These are phyloP conservation scores for Agapornis roseicollis DNA, from an alignment of 2,113 vertebrate genomes.

Conservation along the genomic window DNA sequence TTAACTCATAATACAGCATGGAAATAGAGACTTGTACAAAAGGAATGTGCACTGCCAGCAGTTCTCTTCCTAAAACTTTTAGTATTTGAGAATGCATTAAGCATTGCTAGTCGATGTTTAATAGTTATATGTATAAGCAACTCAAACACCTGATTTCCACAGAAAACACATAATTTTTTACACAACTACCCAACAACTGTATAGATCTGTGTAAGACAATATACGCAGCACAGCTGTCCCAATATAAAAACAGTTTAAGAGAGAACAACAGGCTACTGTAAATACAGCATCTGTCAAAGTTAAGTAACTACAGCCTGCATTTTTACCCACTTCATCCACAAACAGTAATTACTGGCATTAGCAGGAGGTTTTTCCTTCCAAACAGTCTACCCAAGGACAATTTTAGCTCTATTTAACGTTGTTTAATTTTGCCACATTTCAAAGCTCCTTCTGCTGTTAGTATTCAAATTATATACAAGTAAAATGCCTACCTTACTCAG, in stretches of 20 bases:
- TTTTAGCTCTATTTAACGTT: background rate
- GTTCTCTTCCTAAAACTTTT: background rate
- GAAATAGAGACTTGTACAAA: slow-evolving; percentile 8
- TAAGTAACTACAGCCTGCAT: slow-evolving; percentile 4
- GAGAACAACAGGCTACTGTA: background rate
- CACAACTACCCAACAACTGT: background rate
- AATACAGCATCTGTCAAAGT: slow-evolving; percentile 6
- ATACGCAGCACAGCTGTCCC: background rate
- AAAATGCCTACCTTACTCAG: background rate
- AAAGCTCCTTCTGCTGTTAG: background rate
- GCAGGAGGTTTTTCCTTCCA: background rate
- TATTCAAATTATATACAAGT: background rate
- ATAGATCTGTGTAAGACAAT: background rate
- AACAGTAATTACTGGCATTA: background rate
- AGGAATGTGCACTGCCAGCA: slow-evolving; percentile 42
- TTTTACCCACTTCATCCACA: background rate
- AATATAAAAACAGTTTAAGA: background rate
- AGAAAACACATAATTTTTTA: background rate
- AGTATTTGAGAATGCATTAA: background rate
- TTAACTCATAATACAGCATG: background rate
- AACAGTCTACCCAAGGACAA: background rate
- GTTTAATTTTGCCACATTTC: background rate
- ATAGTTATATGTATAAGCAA: background rate
- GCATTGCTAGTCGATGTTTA: background rate
- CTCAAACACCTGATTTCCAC: background rate